Evolutionary conservation across 2,888 invertebrate genomes (phyloP), one percentile per base, ranked within the genome.

Genomic region (Eupithecia insigniata): DNA sequence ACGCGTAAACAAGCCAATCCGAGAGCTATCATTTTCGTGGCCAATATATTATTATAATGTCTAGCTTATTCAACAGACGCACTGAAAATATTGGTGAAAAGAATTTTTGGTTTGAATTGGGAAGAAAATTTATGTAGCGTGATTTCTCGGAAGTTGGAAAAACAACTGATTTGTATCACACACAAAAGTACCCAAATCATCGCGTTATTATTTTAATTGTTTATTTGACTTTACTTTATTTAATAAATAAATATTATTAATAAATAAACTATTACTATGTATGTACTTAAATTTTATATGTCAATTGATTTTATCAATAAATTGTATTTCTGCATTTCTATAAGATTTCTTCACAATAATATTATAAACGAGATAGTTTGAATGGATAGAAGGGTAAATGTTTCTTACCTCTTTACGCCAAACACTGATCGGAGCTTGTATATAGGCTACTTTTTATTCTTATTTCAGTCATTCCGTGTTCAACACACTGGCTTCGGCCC

Each of bases 1-100:
- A 67, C 64, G 73, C 32, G 61, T 61, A 68, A 61, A 68, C 62
- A 69, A 58, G 36, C 30, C 28, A 43, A 67, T 61, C 62, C 43
- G 28, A 34, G 18, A 26, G 61, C 14, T 61, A 61, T 66, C 28
- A 32, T 69, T 66, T 69, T 55, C 62, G 65, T 60, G 60, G 58
- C 51, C 66, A 43, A 55, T 55, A 55, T 55, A 51, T 55, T 55
- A 55, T 26, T 60, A 60, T 32, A 16, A 28, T 30, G 30, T 60
- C 30, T 60, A 34, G 34, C 34, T 62, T 18, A 30, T 55, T 55
- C 12, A 55, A 26, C 12, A 55, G 26, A 26, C 51, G 22, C 51
- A 22, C 51, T 22, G 51, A 51, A 51, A 51, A 22, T 22, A 14
- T 55, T 55, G 55, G 55, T 1, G 26, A n/a, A 22, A 51, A 51